Conservation (phyloP, 2,113 vertebrate species). For the Crotalus horridus region DNA sequence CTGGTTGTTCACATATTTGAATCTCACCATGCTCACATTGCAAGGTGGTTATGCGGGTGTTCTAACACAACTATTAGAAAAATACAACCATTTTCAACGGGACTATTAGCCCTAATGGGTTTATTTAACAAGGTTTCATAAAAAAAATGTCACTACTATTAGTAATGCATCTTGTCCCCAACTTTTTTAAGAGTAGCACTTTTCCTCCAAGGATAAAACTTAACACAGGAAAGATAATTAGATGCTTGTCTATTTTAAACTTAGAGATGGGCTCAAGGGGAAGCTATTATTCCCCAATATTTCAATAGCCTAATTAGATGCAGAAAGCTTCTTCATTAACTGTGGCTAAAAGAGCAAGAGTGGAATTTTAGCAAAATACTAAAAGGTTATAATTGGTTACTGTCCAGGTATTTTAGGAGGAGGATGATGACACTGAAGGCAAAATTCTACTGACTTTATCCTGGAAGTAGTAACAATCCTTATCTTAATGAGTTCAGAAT, state of each 20-base stretch:
- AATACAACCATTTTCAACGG: constrained; percentile 10
- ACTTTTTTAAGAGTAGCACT: constrained; percentile 34
- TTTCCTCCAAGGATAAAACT: constrained; percentile 57
- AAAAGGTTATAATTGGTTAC: neutral
- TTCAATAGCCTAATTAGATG: constrained; percentile 62
- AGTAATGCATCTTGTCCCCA: constrained; percentile 25
- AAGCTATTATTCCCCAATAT: constrained; percentile 56
- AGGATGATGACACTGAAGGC: neutral
- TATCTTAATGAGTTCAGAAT: neutral
- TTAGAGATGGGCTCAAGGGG: constrained; percentile 53
- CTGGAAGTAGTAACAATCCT: neutral
- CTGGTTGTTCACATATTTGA: no score
- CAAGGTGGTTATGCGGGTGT: neutral
- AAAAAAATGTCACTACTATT: constrained; percentile 43
- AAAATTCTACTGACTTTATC: neutral
- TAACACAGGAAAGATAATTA: constrained; percentile 45
- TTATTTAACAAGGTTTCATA: constrained; percentile 37
- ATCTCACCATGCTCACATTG: no score
- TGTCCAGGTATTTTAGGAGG: neutral
- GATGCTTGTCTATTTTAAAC: constrained; percentile 64
- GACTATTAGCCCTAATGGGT: constrained; percentile 44
- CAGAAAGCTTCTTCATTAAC: constrained; percentile 39
- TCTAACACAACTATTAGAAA: neutral
- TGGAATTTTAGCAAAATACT: neutral
- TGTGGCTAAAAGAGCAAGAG: constrained; percentile 37